Evolutionary conservation across 92 coral and sea anemone species (phyloP).

Genomic region (Pocillopora meandrina): DNA sequence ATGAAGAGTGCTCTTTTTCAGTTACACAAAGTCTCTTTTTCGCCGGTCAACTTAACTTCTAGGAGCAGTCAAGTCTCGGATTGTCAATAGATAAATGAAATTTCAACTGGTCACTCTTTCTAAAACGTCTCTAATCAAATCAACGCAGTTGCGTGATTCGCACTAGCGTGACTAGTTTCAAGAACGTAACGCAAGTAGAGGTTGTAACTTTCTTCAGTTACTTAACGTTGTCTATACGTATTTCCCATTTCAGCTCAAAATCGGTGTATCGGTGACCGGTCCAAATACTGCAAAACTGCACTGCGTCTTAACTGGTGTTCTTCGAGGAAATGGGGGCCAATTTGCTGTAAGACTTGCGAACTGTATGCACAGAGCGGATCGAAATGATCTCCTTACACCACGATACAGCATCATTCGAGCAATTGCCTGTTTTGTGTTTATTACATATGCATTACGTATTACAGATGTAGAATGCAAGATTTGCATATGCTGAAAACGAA

Average conservation of each 20-base stretch:
- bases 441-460: background rate
- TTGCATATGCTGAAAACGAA: background rate
- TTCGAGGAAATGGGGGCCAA: slow-evolving; percentile 45
- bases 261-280: slow-evolving; percentile 57
- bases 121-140: too few relatives aligned
- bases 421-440: background rate
- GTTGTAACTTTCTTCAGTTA: too few relatives aligned
- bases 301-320: slow-evolving; percentile 68
- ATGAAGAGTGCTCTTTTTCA: too few relatives aligned
- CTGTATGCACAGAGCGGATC: background rate
- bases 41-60: too few relatives aligned
- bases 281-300: slow-evolving; percentile 57
- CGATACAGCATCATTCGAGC: background rate
- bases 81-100: too few relatives aligned
- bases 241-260: slow-evolving; percentile 19
- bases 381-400: background rate
- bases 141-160: too few relatives aligned
- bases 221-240: too few relatives aligned
- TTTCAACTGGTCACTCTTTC: too few relatives aligned
- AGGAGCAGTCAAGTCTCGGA: too few relatives aligned
- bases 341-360: slow-evolving; percentile 39
- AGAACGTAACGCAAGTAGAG: too few relatives aligned
- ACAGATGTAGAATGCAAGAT: background rate
- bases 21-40: too few relatives aligned
- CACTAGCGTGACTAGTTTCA: too few relatives aligned